Conservation (phyloP, 1,140 invertebrate genomes). For the Bombus picipes region DNA sequence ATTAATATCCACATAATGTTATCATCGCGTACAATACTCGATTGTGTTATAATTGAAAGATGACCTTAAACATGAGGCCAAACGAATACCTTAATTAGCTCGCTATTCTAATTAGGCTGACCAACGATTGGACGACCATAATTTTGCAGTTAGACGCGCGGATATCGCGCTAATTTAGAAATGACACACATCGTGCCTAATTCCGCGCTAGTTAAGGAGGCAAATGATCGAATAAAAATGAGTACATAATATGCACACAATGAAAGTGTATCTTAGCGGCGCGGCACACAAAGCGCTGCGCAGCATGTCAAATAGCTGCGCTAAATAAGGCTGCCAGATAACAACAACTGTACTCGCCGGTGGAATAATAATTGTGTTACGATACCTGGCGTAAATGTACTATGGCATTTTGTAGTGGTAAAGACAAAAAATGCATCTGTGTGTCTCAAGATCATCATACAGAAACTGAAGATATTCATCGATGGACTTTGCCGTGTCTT, state of each 20-base stretch:
- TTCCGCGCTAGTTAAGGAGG: background rate
- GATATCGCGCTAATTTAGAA: background rate
- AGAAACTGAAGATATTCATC: slow-evolving; percentile 16
- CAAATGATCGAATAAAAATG: slow-evolving; percentile 17
- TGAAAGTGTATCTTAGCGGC: slow-evolving; percentile 4
- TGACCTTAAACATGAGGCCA: background rate
- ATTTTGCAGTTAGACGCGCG: background rate
- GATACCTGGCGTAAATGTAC: slow-evolving; percentile 37
- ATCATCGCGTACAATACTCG: background rate
- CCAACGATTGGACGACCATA: background rate
- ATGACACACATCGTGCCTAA: slow-evolving; percentile 17
- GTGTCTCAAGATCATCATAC: slow-evolving; percentile 19
- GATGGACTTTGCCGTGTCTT: background rate
- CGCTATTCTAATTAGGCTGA: background rate
- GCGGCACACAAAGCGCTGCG: slow-evolving; percentile 21
- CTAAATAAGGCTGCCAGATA: slow-evolving; percentile 51
- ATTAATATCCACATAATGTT: background rate
- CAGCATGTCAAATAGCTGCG: slow-evolving; percentile 21
- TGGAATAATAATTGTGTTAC: slow-evolving; percentile 48
- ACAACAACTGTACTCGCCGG: slow-evolving; percentile 10
- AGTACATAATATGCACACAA: slow-evolving; percentile 42
- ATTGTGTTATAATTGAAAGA: background rate
- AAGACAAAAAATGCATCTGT: background rate
- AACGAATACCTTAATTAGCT: background rate
- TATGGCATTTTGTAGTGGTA: background rate